Base-by-base conservation (phyloP, 2,797 vertebrate species). In the Onychomys arenicola region DNA sequence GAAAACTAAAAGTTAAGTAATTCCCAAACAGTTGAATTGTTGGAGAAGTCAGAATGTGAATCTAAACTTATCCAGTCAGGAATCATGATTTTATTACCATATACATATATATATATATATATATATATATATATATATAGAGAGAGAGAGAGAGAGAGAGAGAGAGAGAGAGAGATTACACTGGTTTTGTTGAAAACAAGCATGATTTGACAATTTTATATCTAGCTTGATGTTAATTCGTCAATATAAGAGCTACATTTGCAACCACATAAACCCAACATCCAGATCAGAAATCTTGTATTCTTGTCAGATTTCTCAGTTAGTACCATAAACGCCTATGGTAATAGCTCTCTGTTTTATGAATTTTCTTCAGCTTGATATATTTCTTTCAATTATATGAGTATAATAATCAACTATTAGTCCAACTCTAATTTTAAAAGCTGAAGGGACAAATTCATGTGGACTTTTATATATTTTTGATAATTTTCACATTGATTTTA, bases 1-100 rank as follows among this genome's bases (percentile, higher is more conserved):
- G n/a, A 52, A 97, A 86, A 75, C 37, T 25, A 43, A 75, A 40
- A 49, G 13, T 95, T 96, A 91, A 75, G 5, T 88, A 52, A 69
- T 94, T 94, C 7, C 37, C 11, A 81, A 94, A 95, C 1, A 86
- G 34, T 52, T 89, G 17, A 40, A 91, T 89, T 67, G 65, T 63
- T 94, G 63, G 65, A 94, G 13, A 71, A 82, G 3, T 25, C 37
- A 77, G 32, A 84, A 89, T 91, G 93, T 88, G 57, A 95, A 89
- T 61, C 87, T 32, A 88, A 77, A 25, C n/a, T 7, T 61, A 85
- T 93, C 14, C 65, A 10, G 4, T 96, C 0, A 71, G 43, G 46
- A 96, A 87, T 90, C 11, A 19, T 3, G 52, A 8, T 49, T 94
- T 81, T 25, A 32, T 27, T 17, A n/a, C n/a, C n/a, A n/a, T n/a